Evolutionary conservation across 2,797 vertebrate species (phyloP).

Genomic region (Oceanodroma leucorhoa): DNA sequence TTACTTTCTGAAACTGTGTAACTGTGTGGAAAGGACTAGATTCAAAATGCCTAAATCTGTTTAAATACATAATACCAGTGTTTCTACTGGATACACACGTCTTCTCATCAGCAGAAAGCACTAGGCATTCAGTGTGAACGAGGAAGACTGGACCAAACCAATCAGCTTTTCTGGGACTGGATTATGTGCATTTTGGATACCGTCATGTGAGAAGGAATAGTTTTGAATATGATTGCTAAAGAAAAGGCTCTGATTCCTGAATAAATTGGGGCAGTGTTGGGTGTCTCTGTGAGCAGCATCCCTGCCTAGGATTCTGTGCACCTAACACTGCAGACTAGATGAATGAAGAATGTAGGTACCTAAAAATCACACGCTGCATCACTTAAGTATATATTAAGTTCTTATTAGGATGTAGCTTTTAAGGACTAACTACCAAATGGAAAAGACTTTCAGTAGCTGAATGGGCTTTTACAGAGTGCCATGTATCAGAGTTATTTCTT

Average conservation of each 20-base stretch:
- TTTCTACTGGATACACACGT: rapidly evolving
- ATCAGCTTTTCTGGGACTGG: neutral
- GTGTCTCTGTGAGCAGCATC: neutral
- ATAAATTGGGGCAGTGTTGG: neutral
- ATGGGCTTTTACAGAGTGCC: neutral
- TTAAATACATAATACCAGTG: rapidly evolving
- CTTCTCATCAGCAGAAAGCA: neutral
- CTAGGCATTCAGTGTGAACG: neutral
- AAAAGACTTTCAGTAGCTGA: neutral
- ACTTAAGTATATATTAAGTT: neutral
- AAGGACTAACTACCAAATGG: neutral
- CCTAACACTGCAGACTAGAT: neutral
- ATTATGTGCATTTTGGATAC: neutral
- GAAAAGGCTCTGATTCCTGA: neutral
- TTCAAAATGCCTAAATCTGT: neutral
- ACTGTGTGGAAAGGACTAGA: neutral
- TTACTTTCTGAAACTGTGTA: neutral
- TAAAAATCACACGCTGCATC: neutral
- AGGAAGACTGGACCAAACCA: neutral
- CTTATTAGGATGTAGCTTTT: neutral
- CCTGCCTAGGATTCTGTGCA: neutral
- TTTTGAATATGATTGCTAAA: neutral
- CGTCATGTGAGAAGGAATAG: neutral
- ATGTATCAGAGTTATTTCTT: neutral
- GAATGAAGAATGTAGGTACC: neutral